Evolutionary conservation across 1,140 invertebrate genomes (phyloP), one percentile per base, ranked within the genome.

Genomic region (Liolophura sinensis): DNA sequence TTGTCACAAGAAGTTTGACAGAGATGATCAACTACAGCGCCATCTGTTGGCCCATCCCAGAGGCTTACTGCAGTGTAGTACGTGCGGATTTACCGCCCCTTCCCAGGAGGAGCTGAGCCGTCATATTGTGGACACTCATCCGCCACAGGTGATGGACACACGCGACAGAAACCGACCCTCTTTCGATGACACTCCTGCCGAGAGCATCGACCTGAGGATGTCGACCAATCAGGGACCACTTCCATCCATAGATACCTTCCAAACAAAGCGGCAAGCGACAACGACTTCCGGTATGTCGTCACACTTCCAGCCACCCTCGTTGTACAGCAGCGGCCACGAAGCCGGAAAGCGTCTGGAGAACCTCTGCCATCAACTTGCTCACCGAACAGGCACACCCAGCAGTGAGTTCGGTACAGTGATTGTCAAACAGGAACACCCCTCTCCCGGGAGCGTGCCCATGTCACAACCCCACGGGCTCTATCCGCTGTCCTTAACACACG

Each of bases 1-100:
- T 18, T 78, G 78, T 71, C 71, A 72, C 65, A 78, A 78, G 55
- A 70, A 73, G 1, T 80, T 80, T 64, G 77, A 78, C 67, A 65
- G 69, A 16, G 73, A 72, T 5, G 75, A 76, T 24, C 77, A 78
- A 66, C 71, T 80, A 55, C 74, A 80, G 69, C 61, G 77, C 7
- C 78, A 78, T 46, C 52, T 78, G 58, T 71, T 76, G 55, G 74
- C 74, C 15, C 77, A 77, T 60, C 78, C 74, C 14, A 68, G 73
- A 58, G 69, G 71, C 54, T 47, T 75, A 49, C 64, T 80, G 25
- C 68, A 69, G 15, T 80, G 78, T 65, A 77, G 68, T 55, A 65
- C 72, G 48, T 80, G 78, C 62, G 64, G 71, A 14, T 78, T 75
- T 65, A 69, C 71, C 24, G 73, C 75, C 20, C 62, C 67, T 14